phyloP scores from a whole-genome alignment of 2,113 vertebrate genomes.

The Kobus ellipsiprymnus region DNA sequence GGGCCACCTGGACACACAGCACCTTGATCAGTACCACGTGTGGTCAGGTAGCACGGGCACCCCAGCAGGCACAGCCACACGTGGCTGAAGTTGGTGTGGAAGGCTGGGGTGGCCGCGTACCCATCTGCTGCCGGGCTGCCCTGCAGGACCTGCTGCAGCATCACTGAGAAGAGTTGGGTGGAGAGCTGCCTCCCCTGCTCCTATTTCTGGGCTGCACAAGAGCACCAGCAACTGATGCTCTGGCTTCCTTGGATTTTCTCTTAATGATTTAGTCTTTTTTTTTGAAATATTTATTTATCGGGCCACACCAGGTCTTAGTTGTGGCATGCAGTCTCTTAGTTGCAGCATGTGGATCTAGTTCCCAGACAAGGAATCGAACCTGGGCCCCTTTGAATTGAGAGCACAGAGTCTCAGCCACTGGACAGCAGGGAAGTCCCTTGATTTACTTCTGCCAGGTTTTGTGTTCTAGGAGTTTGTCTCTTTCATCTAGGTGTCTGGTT shows the following conservation, averaged over 20 bases:
- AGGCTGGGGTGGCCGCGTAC: rapidly evolving
- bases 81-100: not conserved
- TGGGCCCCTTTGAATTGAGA: not conserved
- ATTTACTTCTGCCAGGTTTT: not conserved
- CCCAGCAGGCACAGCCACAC: not conserved
- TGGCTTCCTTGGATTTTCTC: not conserved
- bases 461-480: not conserved
- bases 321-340: not conserved
- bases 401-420: not conserved
- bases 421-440: not conserved
- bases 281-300: not conserved
- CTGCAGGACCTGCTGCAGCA: not conserved
- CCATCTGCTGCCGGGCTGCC: not conserved
- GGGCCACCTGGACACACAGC: not conserved
- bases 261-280: not conserved
- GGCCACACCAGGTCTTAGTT: not conserved
- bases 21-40: not conserved
- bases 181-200: not conserved
- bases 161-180: not conserved
- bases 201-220: not conserved
- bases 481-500: not conserved
- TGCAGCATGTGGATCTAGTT: not conserved
- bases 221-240: not conserved
- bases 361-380: not conserved
- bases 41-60: not conserved